Base-by-base conservation (phyloP, 2,113 vertebrate genomes). In the Alligator sinensis region DNA sequence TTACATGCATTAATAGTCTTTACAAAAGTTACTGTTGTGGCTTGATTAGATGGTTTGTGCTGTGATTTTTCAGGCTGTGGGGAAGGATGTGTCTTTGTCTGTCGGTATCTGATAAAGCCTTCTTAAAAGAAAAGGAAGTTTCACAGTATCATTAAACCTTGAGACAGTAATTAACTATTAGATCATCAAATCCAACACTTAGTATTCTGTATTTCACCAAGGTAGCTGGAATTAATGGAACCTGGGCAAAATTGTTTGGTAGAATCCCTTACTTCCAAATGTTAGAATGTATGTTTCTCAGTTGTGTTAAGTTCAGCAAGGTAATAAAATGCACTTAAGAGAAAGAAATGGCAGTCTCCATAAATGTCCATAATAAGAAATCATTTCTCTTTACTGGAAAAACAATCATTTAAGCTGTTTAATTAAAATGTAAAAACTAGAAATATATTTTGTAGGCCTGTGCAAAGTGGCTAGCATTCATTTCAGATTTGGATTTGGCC, bases 1-100 rank as follows among this genome's bases (percentile, higher is more conserved):
- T 92, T 88, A 88, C 74, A 34, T 64, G 60, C 14, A 88, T 90
- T 93, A 66, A 55, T 14, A 64, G 75, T 94, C 80, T 81, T 80
- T 61, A 89, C 54, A 63, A 79, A 82, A 80, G n/a, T 10, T 60
- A 18, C 61, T 68, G 27, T 22, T 30, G 5, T 79, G 13, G 17
- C 28, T 64, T 87, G 54, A 82, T 75, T 57, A 68, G 19, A 72
- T 17, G 70, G 19, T 38, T 72, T 81, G 64, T 66, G 16, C 60
- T 87, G 16, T 61, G 17, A 8, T 70, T 90, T 80, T n/a, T 58
- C 28, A 59, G 78, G 57, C 24, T 77, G 18, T 24, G 66, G 54
- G 57, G 38, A 24, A 61, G 54, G 6, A 59, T 63, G 8, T 6
- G 18, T 61, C 30, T 72, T 72, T 9, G 2, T 19, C 70, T 61